Percentiles rank a stretch among this genome's conserved stretches.
phyloP scores from a whole-genome alignment of 2,113 vertebrate genomes.

The Pipa parva region DNA sequence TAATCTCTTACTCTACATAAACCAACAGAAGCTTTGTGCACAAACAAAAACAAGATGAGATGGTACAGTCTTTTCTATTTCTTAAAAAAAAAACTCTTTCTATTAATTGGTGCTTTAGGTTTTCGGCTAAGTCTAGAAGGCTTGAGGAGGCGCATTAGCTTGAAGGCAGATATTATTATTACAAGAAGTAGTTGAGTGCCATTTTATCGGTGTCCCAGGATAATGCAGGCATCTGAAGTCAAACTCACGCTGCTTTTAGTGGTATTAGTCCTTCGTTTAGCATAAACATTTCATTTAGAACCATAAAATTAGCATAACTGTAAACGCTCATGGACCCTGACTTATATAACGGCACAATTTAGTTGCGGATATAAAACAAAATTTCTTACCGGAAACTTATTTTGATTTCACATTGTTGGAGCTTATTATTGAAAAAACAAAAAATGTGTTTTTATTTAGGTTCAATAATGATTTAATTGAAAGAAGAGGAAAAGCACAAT shows the following conservation, averaged over 20 bases:
- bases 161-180: slow-evolving; percentile 14
- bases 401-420: slow-evolving; percentile 4
- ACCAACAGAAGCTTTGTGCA: too few relatives aligned
- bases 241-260: slow-evolving; percentile 10
- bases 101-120: background rate
- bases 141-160: slow-evolving; percentile 1
- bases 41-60: too few relatives aligned
- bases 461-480: slow-evolving; percentile 28
- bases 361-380: slow-evolving; percentile 12
- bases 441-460: slow-evolving; percentile 19
- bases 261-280: background rate
- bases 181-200: slow-evolving; percentile 24
- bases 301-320: slow-evolving; percentile 34
- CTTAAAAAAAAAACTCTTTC: background rate
- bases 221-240: slow-evolving; percentile 18
- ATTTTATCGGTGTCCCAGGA: slow-evolving; percentile 34
- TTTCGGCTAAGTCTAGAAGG: background rate
- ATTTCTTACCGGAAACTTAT: slow-evolving; percentile 10
- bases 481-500: too few relatives aligned
- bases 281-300: slow-evolving; percentile 33
- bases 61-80: too few relatives aligned
- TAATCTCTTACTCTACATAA: too few relatives aligned
- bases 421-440: slow-evolving; percentile 3
- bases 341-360: slow-evolving; percentile 5
- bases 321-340: slow-evolving; percentile 8